Conservation (phyloP, 2,113 vertebrate genomes). For the Rhegmatorhina hoffmannsi region DNA sequence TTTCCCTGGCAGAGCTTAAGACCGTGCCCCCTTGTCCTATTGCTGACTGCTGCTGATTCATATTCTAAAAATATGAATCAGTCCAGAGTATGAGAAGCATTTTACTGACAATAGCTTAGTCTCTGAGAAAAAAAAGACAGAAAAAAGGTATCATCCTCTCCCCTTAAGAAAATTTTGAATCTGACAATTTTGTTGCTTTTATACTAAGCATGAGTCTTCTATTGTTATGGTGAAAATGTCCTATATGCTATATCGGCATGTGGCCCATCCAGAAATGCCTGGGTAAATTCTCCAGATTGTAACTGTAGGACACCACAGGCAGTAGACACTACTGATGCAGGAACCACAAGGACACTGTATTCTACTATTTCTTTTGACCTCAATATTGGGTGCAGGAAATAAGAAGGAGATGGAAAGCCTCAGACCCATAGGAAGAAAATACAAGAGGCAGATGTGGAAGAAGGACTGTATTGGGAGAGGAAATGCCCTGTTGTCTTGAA, state of each 20-base stretch:
- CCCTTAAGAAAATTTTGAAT: neutral
- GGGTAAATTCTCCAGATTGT: neutral
- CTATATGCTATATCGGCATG: neutral
- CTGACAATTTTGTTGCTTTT: neutral
- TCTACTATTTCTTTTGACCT: neutral
- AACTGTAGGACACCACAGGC: fast-evolving
- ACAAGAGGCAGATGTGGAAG: neutral
- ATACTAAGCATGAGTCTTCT: neutral
- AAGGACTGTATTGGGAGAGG: neutral
- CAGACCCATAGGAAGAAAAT: fast-evolving
- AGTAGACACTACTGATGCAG: neutral
- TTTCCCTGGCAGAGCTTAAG: too few species aligned
- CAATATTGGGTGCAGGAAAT: neutral
- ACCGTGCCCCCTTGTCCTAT: too few species aligned
- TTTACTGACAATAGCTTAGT: neutral
- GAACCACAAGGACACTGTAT: neutral
- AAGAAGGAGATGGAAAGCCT: neutral
- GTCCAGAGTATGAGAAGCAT: neutral
- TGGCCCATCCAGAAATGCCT: neutral
- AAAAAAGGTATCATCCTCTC: neutral
- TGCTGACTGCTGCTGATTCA: too few species aligned
- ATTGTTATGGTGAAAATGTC: neutral
- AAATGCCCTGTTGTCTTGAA: neutral
- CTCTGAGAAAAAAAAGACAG: neutral
- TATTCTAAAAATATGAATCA: neutral